These are phyloP conservation scores for Schizopygopsis malacanthus DNA, from an alignment of 2,797 vertebrate species.

Conservation along the genomic window DNA sequence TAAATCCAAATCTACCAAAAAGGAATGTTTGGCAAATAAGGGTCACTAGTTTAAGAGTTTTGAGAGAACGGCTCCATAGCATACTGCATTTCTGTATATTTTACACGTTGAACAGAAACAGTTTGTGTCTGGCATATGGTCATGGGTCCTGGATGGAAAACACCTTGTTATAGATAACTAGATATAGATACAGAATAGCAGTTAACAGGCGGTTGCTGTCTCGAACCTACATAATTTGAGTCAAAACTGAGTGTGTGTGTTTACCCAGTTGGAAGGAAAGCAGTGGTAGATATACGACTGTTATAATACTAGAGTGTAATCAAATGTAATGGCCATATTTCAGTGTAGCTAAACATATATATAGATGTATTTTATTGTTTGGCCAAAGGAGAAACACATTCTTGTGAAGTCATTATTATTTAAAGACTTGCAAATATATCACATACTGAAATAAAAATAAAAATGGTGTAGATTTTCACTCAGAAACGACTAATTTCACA, in stretches of 20 bases:
- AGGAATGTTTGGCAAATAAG: not conserved
- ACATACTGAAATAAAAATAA: not conserved
- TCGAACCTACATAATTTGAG: slow-evolving; percentile 19
- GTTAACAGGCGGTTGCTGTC: not conserved
- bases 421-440: not conserved
- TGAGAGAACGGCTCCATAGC: too few relatives aligned
- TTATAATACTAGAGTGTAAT: slow-evolving; percentile 65
- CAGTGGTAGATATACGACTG: slow-evolving; percentile 63
- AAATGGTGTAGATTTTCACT: not conserved
- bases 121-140: not conserved
- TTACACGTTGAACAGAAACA: not conserved
- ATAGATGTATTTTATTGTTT: not conserved
- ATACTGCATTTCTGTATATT: not conserved
- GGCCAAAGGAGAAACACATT: not conserved
- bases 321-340: slow-evolving; percentile 69
- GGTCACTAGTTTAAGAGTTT: not conserved
- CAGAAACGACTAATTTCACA: not conserved
- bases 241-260: slow-evolving; percentile 38
- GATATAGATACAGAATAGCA: not conserved
- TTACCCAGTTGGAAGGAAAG: slow-evolving; percentile 16
- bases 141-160: not conserved
- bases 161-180: not conserved
- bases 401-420: not conserved
- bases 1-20: not conserved
- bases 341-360: slow-evolving; percentile 62